Conservation (phyloP, 2,113 vertebrate species). For the Onychostruthus taczanowskii region DNA sequence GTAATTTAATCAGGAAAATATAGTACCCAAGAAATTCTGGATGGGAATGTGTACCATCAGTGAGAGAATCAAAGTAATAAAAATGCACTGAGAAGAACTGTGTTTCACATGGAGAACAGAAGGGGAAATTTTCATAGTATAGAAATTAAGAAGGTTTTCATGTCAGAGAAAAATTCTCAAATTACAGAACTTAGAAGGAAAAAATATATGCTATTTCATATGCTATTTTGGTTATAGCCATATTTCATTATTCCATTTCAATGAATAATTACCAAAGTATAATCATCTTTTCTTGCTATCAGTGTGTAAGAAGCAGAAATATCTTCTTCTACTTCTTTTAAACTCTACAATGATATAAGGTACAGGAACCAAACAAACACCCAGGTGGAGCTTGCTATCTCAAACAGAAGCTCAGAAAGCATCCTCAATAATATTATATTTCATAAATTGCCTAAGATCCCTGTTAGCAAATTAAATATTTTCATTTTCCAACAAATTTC, state of each 20-base stretch:
- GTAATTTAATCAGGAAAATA: slow-evolving; percentile 18
- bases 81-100: not conserved
- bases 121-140: not conserved
- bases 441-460: not conserved
- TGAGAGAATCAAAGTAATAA: not conserved
- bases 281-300: not conserved
- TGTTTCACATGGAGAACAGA: not conserved
- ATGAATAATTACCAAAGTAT: not conserved
- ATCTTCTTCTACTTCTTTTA: not conserved
- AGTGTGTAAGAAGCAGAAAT: not conserved
- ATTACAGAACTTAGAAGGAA: not conserved
- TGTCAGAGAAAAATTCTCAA: not conserved
- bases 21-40: not conserved
- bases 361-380: not conserved
- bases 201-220: not conserved
- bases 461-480: not conserved
- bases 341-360: not conserved
- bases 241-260: not conserved
- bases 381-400: not conserved
- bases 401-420: not conserved
- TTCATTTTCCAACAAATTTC: not conserved
- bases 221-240: not conserved
- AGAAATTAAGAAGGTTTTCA: not conserved
- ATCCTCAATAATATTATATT: not conserved
- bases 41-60: not conserved